These are phyloP conservation scores for Chiloscyllium punctatum DNA, from an alignment of 2,797 vertebrate genomes.

Conservation along the genomic window DNA sequence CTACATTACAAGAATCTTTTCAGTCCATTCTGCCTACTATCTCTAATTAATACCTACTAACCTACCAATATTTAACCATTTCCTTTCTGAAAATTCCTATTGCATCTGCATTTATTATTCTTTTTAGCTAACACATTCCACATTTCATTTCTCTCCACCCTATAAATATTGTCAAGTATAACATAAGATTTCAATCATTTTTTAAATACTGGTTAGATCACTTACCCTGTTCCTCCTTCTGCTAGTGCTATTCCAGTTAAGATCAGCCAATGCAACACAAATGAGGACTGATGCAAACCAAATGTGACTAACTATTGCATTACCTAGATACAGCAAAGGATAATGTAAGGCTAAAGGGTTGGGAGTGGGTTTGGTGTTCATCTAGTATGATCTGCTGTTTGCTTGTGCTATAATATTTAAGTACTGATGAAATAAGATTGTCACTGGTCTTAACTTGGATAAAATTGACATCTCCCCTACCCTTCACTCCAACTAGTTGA, in stretches of 20 bases:
- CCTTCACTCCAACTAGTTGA: constrained; percentile 59
- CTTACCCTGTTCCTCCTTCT: neutral
- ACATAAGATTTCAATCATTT: neutral
- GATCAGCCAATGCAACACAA: neutral
- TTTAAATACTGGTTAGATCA: neutral
- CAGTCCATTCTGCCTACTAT: too few relatives aligned
- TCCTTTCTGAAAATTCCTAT: neutral
- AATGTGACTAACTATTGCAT: neutral
- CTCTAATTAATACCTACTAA: neutral
- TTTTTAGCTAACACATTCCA: neutral
- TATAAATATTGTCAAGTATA: neutral
- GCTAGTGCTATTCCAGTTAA: neutral
- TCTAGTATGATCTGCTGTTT: neutral
- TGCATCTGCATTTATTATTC: neutral
- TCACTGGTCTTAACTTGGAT: neutral
- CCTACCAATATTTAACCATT: neutral
- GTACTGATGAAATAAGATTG: too few relatives aligned
- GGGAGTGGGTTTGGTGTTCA: neutral
- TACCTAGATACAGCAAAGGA: neutral
- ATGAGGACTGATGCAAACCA: neutral
- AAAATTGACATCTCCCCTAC: neutral
- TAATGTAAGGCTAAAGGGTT: neutral
- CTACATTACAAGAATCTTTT: too few relatives aligned
- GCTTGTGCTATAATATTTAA: neutral
- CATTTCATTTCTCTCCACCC: neutral